Percentiles rank a stretch among this genome's conserved stretches.
These are phyloP conservation scores for Pentalonia nigronervosa DNA, from an alignment of 1,140 invertebrate genomes.

Conservation along the genomic window DNA sequence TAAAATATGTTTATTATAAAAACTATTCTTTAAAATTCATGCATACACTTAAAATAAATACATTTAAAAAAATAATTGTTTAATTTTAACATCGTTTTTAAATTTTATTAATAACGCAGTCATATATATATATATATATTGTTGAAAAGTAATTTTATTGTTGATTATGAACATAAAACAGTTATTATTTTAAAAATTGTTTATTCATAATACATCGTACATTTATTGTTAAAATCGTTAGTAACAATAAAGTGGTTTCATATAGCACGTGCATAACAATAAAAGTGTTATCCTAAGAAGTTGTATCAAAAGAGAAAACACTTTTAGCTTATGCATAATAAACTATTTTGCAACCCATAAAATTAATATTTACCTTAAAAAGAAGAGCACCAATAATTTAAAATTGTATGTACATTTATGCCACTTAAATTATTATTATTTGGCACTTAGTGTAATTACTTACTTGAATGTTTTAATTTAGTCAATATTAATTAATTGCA, in stretches of 20 bases:
- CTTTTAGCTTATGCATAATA: slow-evolving; percentile 25
- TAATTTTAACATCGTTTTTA: not conserved
- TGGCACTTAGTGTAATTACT: not conserved
- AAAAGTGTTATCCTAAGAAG: not conserved
- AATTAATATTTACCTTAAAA: slow-evolving; percentile 13
- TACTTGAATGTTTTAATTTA: not conserved
- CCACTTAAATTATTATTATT: slow-evolving; percentile 23
- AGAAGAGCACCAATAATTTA: not conserved
- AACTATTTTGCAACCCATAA: not conserved
- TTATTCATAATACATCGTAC: not conserved
- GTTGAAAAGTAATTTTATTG: not conserved
- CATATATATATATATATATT: not conserved
- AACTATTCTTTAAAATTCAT: not conserved
- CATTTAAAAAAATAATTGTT: not conserved
- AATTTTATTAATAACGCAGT: not conserved
- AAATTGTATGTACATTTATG: not conserved
- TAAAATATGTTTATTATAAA: not conserved
- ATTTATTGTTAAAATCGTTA: not conserved
- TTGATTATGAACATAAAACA: not conserved
- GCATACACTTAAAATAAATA: not conserved
- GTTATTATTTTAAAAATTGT: not conserved
- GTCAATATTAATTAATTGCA: slow-evolving; percentile 2
- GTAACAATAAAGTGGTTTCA: not conserved
- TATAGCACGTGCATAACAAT: not conserved
- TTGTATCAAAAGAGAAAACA: slow-evolving; percentile 10